Evolutionary conservation across 92 coral and sea anemone species (phyloP).

Genomic region (Siderastrea radians): DNA sequence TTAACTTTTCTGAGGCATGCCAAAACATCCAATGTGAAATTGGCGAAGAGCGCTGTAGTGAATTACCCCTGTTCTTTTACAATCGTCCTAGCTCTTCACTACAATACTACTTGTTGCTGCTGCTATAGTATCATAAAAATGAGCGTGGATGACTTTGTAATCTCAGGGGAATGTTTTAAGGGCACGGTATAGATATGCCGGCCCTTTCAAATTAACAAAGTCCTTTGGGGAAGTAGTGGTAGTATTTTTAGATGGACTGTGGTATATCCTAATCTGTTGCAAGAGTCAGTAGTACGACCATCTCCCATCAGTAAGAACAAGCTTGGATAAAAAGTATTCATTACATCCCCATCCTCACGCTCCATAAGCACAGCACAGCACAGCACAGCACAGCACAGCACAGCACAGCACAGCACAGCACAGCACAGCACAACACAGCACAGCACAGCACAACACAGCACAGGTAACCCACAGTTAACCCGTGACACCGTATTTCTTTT

Average conservation of each 20-base stretch:
- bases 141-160: conserved; percentile 17
- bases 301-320: conserved; percentile 31
- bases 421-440: too few relatives aligned
- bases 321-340: neutral
- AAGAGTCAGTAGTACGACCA: conserved; percentile 51
- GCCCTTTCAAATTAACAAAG: conserved; percentile 36
- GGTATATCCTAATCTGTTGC: neutral
- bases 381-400: too few relatives aligned
- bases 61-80: conserved; percentile 4
- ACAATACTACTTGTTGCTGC: conserved; percentile 8
- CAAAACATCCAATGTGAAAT: conserved; percentile 19
- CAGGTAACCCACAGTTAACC: too few relatives aligned
- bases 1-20: conserved; percentile 1
- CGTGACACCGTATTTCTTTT: too few relatives aligned
- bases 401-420: too few relatives aligned
- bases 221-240: neutral
- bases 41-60: neutral
- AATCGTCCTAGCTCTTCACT: conserved; percentile 15
- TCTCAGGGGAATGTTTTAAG: neutral
- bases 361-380: too few relatives aligned
- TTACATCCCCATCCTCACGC: neutral
- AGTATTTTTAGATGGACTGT: neutral
- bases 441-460: too few relatives aligned
- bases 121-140: conserved; percentile 4
- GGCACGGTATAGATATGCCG: conserved; percentile 13